These are phyloP conservation scores for Rambutsinella grinnellia DNA, from an alignment of 2,888 invertebrate species.

Conservation along the genomic window DNA sequence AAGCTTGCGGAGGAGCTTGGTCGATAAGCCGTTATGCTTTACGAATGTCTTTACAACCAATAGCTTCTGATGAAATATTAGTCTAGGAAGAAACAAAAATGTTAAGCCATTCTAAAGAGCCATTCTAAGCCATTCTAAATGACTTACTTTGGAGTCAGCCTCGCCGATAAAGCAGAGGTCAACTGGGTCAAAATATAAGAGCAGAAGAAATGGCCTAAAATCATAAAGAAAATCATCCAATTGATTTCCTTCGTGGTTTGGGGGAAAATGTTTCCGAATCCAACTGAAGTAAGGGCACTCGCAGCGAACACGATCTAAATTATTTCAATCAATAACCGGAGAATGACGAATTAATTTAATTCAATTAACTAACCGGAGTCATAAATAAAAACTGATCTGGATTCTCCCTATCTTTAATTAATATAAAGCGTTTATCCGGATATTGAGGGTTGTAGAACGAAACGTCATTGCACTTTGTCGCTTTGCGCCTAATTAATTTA, in stretches of 20 bases:
- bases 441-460: slow-evolving; percentile 30
- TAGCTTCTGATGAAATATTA: slow-evolving; percentile 55
- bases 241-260: slow-evolving; percentile 36
- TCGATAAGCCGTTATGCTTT: slow-evolving; percentile 41
- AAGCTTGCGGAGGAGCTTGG: slow-evolving; percentile 25
- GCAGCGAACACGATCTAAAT: slow-evolving; percentile 30
- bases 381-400: no score
- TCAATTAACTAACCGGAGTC: no score
- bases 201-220: slow-evolving; percentile 50
- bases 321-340: no score
- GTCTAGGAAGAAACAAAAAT: no score
- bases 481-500: not conserved
- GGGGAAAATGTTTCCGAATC: slow-evolving; percentile 56
- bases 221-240: slow-evolving; percentile 33
- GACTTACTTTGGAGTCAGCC: slow-evolving; percentile 55
- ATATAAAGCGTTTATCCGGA: slow-evolving; percentile 7
- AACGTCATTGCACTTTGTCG: slow-evolving; percentile 15
- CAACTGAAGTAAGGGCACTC: slow-evolving; percentile 38
- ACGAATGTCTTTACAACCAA: slow-evolving; percentile 49
- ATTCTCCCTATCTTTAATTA: no score
- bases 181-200: slow-evolving; percentile 59
- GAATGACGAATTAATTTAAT: no score
- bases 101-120: no score
- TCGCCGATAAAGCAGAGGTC: slow-evolving; percentile 55
- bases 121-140: no score